phyloP scores from a whole-genome alignment of 2,888 invertebrate species.

The Cremastinae sp. region DNA sequence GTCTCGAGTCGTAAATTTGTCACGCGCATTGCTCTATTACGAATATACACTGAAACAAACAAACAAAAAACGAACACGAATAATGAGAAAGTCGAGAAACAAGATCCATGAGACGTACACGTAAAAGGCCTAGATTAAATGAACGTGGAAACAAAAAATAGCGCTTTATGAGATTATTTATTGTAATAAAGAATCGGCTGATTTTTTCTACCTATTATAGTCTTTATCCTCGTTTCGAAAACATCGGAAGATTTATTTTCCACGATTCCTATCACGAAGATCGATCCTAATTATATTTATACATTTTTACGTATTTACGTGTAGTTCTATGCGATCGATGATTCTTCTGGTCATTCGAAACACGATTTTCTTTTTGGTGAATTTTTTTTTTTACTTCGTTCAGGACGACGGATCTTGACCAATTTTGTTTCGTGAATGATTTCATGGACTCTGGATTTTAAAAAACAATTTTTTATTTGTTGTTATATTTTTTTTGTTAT shows the following conservation, averaged over 20 bases:
- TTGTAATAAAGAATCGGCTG: constrained; percentile 72
- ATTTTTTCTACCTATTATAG: constrained; percentile 66
- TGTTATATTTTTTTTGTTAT: no score
- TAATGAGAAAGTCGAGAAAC: constrained; percentile 14
- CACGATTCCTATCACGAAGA: constrained; percentile 10
- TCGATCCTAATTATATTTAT: constrained; percentile 18
- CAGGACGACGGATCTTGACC: background rate
- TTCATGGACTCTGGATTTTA: no score
- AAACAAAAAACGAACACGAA: constrained; percentile 22
- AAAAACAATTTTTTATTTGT: no score
- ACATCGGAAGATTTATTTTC: constrained; percentile 20
- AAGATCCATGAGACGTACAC: constrained; percentile 16
- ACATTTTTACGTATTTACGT: constrained; percentile 35
- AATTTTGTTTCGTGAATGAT: no score
- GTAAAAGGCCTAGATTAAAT: constrained; percentile 47
- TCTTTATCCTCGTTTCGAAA: constrained; percentile 39
- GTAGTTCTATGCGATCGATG: background rate
- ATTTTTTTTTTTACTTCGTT: background rate
- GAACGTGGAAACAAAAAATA: constrained; percentile 50
- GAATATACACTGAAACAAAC: constrained; percentile 19
- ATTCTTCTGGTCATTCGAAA: background rate
- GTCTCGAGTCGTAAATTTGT: constrained; percentile 39
- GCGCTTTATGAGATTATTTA: constrained; percentile 52
- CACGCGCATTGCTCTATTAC: constrained; percentile 44
- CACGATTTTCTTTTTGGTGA: background rate